Percentiles rank a stretch among this genome's conserved stretches.
Conservation (phyloP, 2,888 invertebrate genomes). For the Cactoblastis cactorum region DNA sequence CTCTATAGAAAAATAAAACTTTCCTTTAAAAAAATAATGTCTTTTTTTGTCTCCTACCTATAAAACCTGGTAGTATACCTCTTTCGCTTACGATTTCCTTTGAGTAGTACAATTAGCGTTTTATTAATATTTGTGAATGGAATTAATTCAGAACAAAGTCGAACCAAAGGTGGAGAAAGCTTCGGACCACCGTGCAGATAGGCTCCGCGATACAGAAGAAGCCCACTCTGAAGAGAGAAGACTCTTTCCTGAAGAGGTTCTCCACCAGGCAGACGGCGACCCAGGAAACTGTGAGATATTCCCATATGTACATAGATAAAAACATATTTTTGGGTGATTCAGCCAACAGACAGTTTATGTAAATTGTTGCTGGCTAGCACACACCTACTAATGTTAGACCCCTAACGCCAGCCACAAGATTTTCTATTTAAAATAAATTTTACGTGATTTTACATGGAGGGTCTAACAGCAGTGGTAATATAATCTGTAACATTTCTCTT, state of each 20-base stretch:
- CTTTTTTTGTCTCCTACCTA: conserved; percentile 18
- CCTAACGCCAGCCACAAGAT: too few relatives aligned
- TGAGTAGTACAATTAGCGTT: conserved; percentile 10
- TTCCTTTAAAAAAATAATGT: background rate
- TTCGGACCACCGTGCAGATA: conserved; percentile 94
- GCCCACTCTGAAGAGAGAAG: conserved; percentile 93
- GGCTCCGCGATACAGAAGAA: conserved; percentile 94
- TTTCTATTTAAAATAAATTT: too few relatives aligned
- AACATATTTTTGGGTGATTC: too few relatives aligned
- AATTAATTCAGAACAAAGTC: conserved; percentile 88
- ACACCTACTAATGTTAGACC: too few relatives aligned
- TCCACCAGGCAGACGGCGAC: conserved; percentile 94
- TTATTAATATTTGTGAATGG: conserved; percentile 25
- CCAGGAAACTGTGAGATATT: conserved; percentile 84
- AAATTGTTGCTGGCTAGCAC: too few relatives aligned
- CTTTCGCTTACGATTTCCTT: conserved; percentile 40
- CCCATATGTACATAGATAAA: conserved; percentile 15
- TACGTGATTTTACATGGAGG: too few relatives aligned
- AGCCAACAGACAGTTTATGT: too few relatives aligned
- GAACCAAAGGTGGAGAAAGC: conserved; percentile 97
- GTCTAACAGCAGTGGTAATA: too few relatives aligned
- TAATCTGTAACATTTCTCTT: too few relatives aligned
- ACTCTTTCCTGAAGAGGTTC: conserved; percentile 95
- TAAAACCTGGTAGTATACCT: conserved; percentile 47
- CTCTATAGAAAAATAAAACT: background rate